Percentiles rank a stretch among this genome's conserved stretches.
Conservation (phyloP, 2,797 vertebrate genomes). For the Xiphorhynchus erythropygius region DNA sequence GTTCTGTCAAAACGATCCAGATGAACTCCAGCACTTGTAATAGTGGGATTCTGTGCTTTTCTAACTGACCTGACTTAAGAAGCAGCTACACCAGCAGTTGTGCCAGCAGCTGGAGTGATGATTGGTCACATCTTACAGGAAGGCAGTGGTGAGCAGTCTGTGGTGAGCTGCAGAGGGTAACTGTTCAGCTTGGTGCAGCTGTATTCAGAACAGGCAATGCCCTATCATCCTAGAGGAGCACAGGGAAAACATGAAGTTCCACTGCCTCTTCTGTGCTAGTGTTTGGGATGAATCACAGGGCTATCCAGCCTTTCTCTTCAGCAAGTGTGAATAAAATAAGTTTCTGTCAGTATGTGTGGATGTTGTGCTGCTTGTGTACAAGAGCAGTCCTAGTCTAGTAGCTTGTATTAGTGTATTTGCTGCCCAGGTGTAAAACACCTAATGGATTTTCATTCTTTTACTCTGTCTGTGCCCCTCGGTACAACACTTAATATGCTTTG, state of each 20-base stretch:
- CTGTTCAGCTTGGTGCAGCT: neutral
- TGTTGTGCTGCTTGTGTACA: neutral
- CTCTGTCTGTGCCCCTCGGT: neutral
- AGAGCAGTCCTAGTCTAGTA: neutral
- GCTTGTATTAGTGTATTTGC: neutral
- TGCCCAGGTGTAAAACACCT: neutral
- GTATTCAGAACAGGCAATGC: neutral
- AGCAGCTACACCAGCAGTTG: neutral
- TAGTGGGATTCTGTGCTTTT: neutral
- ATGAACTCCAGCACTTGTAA: neutral
- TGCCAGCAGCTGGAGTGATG: neutral
- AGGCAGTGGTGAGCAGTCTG: neutral
- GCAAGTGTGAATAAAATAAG: neutral
- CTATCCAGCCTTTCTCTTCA: neutral
- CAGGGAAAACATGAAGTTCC: neutral
- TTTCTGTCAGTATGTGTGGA: neutral
- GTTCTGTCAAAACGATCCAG: neutral
- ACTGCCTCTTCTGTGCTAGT: neutral
- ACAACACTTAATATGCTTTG: neutral
- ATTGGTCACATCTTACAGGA: neutral
- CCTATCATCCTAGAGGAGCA: neutral
- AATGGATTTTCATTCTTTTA: neutral
- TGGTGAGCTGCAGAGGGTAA: neutral
- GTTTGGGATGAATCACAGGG: rapidly evolving
- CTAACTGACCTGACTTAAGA: neutral